phyloP scores from a whole-genome alignment of 2,113 vertebrate species.

The Probosciger aterrimus region DNA sequence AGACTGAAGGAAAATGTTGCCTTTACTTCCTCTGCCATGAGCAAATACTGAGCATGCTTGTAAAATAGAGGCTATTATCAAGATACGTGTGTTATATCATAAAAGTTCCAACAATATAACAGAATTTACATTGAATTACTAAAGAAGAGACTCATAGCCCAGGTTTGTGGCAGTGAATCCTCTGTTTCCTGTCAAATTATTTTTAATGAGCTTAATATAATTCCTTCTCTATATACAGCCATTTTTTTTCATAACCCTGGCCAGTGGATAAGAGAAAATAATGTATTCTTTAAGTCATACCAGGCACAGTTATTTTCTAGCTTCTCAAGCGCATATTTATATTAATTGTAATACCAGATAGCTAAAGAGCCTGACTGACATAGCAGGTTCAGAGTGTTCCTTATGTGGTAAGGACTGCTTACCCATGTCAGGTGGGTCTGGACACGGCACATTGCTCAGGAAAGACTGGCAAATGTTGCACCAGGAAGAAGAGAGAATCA shows the following conservation, averaged over 20 bases:
- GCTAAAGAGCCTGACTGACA: not conserved
- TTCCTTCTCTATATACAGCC: not conserved
- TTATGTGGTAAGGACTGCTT: not conserved
- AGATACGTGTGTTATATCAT: not conserved
- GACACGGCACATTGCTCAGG: not conserved
- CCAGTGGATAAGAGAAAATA: not conserved
- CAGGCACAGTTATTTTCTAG: conserved; percentile 6
- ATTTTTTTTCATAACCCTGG: conserved; percentile 19
- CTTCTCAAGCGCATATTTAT: conserved; percentile 7
- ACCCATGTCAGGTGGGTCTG: not conserved
- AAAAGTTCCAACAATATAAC: not conserved
- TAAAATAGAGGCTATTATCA: conserved; percentile 1
- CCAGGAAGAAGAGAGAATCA: not conserved
- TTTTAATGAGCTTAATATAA: conserved; percentile 53
- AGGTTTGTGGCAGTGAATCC: conserved; percentile 10
- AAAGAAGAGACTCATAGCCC: conserved; percentile 29
- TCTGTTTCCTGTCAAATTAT: conserved; percentile 50
- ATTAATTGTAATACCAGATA: not conserved
- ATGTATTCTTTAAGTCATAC: not conserved
- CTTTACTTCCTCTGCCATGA: not conserved
- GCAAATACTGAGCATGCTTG: not conserved
- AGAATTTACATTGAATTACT: conserved; percentile 1
- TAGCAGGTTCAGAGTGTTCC: not conserved
- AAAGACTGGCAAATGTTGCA: not conserved
- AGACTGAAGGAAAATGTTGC: not conserved